Evolutionary conservation across 2,888 invertebrate species (phyloP), one percentile per base, ranked within the genome.

Genomic region (Dichetophora obliterata): DNA sequence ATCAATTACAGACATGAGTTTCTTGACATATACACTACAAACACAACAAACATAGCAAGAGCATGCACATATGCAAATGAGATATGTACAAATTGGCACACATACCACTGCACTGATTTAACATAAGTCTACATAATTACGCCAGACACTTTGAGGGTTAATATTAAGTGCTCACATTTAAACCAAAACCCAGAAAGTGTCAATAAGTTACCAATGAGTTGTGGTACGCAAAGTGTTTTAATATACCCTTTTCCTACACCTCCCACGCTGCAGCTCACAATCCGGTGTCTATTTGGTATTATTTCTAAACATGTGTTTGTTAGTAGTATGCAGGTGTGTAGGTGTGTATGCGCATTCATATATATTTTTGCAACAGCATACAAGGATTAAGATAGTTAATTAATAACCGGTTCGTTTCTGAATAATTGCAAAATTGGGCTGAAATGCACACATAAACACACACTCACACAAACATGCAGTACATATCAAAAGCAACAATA

Each of bases 41-140:
- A 68, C 52, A 48, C 24, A 24, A n/a, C 14, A 19, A 14, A n/a
- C 14, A 19, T 5, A 68, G 19, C 16, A 22, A 43, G 52, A 73
- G 57, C 50, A 31, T 73, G 75, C 73, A 84, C 80, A 69, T 81
- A 80, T 82, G 73, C 80, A 83, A 81, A 81, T 74, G 80, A 80
- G 82, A 80, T 75, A 83, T 79, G 69, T 82, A 83, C 85, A 83
- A 80, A 84, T 82, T 81, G 16, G 43, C 2, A 61, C 54, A 68
- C n/a, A 57, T n/a, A 34, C 50, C 19, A n/a, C 19, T 24, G 61
- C 31, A 8, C 59, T 14, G 16, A 24, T 77, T 79, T 79, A 77
- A 75, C 77, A 79, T 79, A 77, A 75, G 76, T 69, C 79, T 77
- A 79, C 68, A 76, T 75, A 76, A 76, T 76, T 76, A 76, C 71